phyloP scores from a whole-genome alignment of 2,888 invertebrate species.

The Cerastis rubricosa region DNA sequence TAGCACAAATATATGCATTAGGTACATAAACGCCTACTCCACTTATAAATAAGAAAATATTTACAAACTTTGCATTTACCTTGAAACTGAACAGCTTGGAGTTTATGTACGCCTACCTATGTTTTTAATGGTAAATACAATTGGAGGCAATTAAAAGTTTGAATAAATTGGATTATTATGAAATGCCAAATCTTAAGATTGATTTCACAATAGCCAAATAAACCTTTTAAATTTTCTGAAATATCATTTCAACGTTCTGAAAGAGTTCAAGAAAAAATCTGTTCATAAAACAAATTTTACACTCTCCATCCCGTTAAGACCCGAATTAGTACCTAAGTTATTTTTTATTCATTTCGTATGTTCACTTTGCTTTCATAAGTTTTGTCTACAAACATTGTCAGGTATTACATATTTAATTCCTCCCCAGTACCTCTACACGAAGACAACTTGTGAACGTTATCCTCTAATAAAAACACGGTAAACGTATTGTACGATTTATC shows the following conservation, averaged over 20 bases:
- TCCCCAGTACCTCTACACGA: background rate
- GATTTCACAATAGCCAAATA: conserved; percentile 23
- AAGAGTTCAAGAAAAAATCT: conserved; percentile 15
- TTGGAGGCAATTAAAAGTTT: conserved; percentile 49
- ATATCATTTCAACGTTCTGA: background rate
- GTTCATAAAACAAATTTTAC: background rate
- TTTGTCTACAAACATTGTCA: conserved; percentile 3
- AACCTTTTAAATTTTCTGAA: conserved; percentile 3
- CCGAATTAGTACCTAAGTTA: background rate
- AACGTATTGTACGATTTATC: conserved; percentile 34
- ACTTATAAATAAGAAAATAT: conserved; percentile 60
- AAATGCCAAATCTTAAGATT: conserved; percentile 28
- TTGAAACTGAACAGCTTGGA: conserved; percentile 44
- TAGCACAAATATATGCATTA: conserved; percentile 55
- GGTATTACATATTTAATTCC: conserved; percentile 24
- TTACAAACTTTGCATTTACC: conserved; percentile 54
- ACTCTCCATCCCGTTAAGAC: background rate
- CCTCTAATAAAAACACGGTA: conserved; percentile 15
- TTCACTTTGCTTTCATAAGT: background rate
- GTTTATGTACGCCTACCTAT: conserved; percentile 27
- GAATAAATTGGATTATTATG: conserved; percentile 40
- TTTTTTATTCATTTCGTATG: background rate
- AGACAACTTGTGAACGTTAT: conserved; percentile 10
- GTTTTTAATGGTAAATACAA: conserved; percentile 45
- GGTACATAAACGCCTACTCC: conserved; percentile 44